These are phyloP conservation scores for Procambarus virginalis DNA, from an alignment of 1,140 invertebrate species.

Conservation along the genomic window DNA sequence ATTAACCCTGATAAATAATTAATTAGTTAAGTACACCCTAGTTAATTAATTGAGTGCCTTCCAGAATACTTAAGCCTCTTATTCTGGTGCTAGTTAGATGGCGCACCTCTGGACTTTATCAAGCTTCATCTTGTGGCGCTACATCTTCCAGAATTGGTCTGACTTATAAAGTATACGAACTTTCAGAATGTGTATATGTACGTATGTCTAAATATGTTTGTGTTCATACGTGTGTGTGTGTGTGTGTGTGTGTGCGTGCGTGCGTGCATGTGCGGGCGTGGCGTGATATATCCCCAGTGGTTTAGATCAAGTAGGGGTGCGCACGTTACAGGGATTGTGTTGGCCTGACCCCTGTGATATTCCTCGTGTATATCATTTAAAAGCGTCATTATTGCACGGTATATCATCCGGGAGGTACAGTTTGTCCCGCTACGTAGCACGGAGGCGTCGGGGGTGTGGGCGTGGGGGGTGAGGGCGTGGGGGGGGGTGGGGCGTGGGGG, in stretches of 20 bases:
- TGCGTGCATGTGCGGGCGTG: background rate
- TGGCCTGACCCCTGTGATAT: background rate
- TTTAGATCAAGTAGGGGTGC: background rate
- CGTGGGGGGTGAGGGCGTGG: background rate
- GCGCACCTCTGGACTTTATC: too few relatives aligned
- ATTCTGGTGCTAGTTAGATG: too few relatives aligned
- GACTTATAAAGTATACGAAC: too few relatives aligned
- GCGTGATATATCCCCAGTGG: background rate
- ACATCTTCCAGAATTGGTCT: too few relatives aligned
- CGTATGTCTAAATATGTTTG: too few relatives aligned
- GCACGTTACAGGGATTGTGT: background rate
- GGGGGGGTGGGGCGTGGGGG: background rate
- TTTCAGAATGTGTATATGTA: too few relatives aligned
- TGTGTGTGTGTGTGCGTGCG: background rate
- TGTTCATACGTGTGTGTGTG: background rate
- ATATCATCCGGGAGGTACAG: background rate
- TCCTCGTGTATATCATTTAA: conserved; percentile 1
- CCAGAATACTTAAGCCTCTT: too few relatives aligned
- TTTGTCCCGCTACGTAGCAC: conserved; percentile 9
- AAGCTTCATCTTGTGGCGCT: too few relatives aligned
- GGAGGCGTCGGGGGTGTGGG: background rate
- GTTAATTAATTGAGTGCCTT: too few relatives aligned
- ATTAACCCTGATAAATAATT: too few relatives aligned
- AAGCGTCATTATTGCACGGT: conserved; percentile 6
- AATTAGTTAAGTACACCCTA: too few relatives aligned